Evolutionary conservation across 2,113 vertebrate genomes (phyloP).

Genomic region (Candoia aspera): DNA sequence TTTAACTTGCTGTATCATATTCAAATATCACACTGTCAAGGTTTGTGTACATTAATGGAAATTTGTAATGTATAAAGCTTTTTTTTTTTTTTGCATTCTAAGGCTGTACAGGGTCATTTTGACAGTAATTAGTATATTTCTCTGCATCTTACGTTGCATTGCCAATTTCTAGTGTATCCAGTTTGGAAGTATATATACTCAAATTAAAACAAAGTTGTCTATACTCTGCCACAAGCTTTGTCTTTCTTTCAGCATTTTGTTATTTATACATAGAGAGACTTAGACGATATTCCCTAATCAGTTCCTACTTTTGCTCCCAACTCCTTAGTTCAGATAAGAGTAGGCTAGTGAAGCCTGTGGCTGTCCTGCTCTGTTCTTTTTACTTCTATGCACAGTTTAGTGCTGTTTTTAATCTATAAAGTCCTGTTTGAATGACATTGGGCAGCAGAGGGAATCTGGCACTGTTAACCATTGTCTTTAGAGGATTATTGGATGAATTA

Average conservation of each 20-base stretch:
- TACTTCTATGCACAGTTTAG: not conserved
- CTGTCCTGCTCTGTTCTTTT: not conserved
- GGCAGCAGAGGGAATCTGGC: not conserved
- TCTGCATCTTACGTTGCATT: slow-evolving; percentile 95
- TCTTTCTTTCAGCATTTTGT: slow-evolving; percentile 45
- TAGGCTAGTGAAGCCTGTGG: not conserved
- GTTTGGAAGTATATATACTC: slow-evolving; percentile 99
- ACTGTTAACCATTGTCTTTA: not conserved
- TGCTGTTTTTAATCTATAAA: not conserved
- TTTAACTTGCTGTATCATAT: slow-evolving; percentile 82
- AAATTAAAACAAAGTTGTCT: slow-evolving; percentile 84
- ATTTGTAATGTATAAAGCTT: slow-evolving; percentile 99
- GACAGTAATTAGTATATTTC: slow-evolving; percentile 95
- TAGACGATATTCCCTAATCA: slow-evolving; percentile 4
- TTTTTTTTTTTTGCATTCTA: slow-evolving; percentile 83
- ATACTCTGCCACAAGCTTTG: slow-evolving; percentile 67
- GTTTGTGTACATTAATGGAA: slow-evolving; percentile 87
- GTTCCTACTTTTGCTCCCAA: not conserved
- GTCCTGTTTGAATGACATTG: not conserved
- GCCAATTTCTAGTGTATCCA: slow-evolving; percentile 99
- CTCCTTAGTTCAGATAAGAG: not conserved
- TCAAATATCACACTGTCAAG: slow-evolving; percentile 81
- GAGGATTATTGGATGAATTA: too few species aligned
- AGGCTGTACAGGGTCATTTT: slow-evolving; percentile 99
- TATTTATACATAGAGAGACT: not conserved